These are phyloP conservation scores for Platichthys flesus DNA, from an alignment of 2,113 vertebrate species.

Conservation along the genomic window DNA sequence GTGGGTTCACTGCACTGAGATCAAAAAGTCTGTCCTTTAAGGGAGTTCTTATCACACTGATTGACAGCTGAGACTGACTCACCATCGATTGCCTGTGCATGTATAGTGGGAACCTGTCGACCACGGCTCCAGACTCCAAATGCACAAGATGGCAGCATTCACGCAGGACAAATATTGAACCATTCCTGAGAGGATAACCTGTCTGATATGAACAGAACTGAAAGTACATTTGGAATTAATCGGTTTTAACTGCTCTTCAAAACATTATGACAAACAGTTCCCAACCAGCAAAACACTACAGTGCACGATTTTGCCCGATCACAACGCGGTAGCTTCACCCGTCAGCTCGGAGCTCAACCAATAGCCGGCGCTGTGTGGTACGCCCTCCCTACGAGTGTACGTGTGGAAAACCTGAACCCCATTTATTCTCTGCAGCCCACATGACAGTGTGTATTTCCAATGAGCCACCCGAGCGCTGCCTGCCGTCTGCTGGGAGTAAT, in stretches of 20 bases:
- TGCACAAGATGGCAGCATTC: too few relatives aligned
- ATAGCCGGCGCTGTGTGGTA: background rate
- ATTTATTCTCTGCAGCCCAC: conserved; percentile 45
- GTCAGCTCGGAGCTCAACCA: conserved; percentile 1
- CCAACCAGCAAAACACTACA: background rate
- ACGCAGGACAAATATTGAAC: too few relatives aligned
- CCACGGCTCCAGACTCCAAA: too few relatives aligned
- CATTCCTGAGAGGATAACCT: too few relatives aligned
- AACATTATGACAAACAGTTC: conserved; percentile 25
- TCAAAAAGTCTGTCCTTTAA: too few relatives aligned
- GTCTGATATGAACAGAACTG: background rate
- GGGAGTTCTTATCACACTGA: too few relatives aligned
- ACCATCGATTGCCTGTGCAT: background rate
- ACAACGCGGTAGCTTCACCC: conserved; percentile 9
- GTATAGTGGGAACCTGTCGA: too few relatives aligned
- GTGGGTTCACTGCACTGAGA: too few relatives aligned
- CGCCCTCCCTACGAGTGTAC: conserved; percentile 7
- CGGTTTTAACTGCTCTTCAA: conserved; percentile 18
- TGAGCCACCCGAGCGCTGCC: conserved; percentile 52
- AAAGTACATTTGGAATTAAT: conserved; percentile 13
- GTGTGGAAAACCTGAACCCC: conserved; percentile 13
- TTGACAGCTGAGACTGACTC: too few relatives aligned
- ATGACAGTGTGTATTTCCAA: conserved; percentile 58
- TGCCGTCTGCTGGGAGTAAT: conserved; percentile 67
- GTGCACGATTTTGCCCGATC: conserved; percentile 19